A percentile compares a stretch with the other conserved stretches of the same genome.
Evolutionary conservation across 2,888 invertebrate species (phyloP).

Genomic region (Hermaeophaga mercurialis): DNA sequence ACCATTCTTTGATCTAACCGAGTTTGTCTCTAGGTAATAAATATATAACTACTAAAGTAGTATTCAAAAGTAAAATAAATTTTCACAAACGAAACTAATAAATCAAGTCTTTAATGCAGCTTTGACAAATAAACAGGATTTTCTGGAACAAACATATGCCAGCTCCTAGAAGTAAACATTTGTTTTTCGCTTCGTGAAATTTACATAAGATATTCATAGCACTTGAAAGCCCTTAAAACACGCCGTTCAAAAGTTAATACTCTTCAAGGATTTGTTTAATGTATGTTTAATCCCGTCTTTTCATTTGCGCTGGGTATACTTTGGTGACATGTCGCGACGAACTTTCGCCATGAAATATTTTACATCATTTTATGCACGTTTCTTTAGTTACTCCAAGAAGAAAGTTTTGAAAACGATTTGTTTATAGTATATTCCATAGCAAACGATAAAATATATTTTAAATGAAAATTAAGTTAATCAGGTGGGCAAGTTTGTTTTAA

Average conservation of each 20-base stretch:
- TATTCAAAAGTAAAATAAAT: too few relatives aligned
- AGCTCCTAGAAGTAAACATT: conserved; percentile 12
- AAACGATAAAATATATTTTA: too few relatives aligned
- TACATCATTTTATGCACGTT: too few relatives aligned
- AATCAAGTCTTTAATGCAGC: neutral
- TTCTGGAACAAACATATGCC: conserved; percentile 12
- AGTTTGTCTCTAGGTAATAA: too few relatives aligned
- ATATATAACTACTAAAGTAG: too few relatives aligned
- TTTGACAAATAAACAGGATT: conserved; percentile 10
- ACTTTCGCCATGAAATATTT: neutral
- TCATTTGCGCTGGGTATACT: conserved; percentile 20
- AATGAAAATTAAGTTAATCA: too few relatives aligned
- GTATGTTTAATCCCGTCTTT: conserved; percentile 25
- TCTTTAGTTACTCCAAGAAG: too few relatives aligned
- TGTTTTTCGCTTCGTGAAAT: conserved; percentile 23
- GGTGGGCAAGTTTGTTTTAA: too few relatives aligned
- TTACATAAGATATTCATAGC: conserved; percentile 30
- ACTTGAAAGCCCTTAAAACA: conserved; percentile 24
- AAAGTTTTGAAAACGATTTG: too few relatives aligned
- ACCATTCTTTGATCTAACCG: too few relatives aligned
- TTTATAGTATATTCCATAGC: too few relatives aligned
- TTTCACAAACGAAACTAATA: too few relatives aligned
- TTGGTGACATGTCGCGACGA: conserved; percentile 3
- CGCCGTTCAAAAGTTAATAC: conserved; percentile 24
- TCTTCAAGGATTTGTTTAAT: conserved; percentile 27